Conservation (phyloP, 2,888 invertebrate genomes). For the Amphiduros pacificus region DNA sequence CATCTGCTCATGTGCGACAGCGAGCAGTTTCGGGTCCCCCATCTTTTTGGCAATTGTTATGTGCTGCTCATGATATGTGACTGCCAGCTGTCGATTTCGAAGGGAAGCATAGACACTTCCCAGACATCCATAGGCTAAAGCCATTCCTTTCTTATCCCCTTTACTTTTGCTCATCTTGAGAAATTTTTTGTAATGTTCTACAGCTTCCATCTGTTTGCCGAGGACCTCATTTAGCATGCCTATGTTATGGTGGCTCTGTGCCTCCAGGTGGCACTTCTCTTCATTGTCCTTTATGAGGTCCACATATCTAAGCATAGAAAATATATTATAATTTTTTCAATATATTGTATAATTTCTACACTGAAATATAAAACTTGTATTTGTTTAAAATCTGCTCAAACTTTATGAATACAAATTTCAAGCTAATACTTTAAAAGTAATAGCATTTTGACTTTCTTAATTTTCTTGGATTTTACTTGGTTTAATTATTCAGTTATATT, state of each 20-base stretch:
- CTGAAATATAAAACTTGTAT: too few species aligned
- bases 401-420: too few species aligned
- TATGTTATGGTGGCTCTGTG: conserved; percentile 48
- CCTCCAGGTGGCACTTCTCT: conserved; percentile 20
- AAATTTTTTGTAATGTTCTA: conserved; percentile 46
- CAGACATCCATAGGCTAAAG: conserved; percentile 52
- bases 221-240: conserved; percentile 52
- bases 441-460: too few species aligned
- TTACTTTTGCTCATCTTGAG: conserved; percentile 37
- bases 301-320: too few species aligned
- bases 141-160: conserved; percentile 40
- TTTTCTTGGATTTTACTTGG: too few species aligned
- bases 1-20: conserved; percentile 46
- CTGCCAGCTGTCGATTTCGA: conserved; percentile 42
- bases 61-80: conserved; percentile 50
- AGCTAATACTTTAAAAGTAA: too few species aligned
- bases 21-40: conserved; percentile 37
- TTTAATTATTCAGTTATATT: too few species aligned
- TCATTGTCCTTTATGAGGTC: background rate
- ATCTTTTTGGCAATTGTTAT: conserved; percentile 38
- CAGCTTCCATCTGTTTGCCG: conserved; percentile 45
- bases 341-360: too few species aligned
- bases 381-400: too few species aligned
- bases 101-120: conserved; percentile 50
- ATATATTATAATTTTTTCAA: too few species aligned